Percentiles rank a stretch among this genome's conserved stretches.
phyloP scores from a whole-genome alignment of 2,888 invertebrate species.

The Stramonita haemastoma region DNA sequence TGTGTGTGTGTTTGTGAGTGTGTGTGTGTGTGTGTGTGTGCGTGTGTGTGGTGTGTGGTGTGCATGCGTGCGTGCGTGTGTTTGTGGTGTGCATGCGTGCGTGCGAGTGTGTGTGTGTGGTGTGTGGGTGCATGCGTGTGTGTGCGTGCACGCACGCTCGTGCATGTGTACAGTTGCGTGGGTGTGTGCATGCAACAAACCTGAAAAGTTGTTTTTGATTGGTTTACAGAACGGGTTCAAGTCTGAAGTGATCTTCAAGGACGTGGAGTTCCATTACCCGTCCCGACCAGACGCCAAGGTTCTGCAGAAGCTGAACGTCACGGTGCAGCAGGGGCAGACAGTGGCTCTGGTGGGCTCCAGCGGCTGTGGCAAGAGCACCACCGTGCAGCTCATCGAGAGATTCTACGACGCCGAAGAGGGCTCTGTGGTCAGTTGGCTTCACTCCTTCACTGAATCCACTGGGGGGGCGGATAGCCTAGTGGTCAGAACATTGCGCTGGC shows the following conservation, averaged over 20 bases:
- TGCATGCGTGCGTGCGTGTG: background rate
- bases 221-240: constrained; percentile 51
- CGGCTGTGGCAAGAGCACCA: constrained; percentile 94
- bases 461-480: too few relatives aligned
- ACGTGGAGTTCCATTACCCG: constrained; percentile 72
- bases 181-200: background rate
- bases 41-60: background rate
- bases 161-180: background rate
- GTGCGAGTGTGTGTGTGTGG: background rate
- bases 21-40: background rate
- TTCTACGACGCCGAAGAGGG: constrained; percentile 83
- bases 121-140: background rate
- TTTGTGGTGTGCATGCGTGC: background rate
- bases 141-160: background rate
- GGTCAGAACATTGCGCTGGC: too few relatives aligned
- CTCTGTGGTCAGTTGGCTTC: constrained; percentile 45
- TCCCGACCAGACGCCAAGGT: constrained; percentile 67
- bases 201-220: background rate
- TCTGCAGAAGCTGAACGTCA: constrained; percentile 75
- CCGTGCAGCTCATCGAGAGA: constrained; percentile 88
- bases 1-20: background rate
- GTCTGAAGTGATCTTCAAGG: constrained; percentile 56
- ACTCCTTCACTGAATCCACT: background rate
- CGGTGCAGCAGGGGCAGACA: constrained; percentile 74
- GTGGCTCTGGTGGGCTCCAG: constrained; percentile 82